Percentiles rank a stretch among this genome's conserved stretches.
These are phyloP conservation scores for Bombus pyrosoma DNA, from an alignment of 1,140 invertebrate species.

Conservation along the genomic window DNA sequence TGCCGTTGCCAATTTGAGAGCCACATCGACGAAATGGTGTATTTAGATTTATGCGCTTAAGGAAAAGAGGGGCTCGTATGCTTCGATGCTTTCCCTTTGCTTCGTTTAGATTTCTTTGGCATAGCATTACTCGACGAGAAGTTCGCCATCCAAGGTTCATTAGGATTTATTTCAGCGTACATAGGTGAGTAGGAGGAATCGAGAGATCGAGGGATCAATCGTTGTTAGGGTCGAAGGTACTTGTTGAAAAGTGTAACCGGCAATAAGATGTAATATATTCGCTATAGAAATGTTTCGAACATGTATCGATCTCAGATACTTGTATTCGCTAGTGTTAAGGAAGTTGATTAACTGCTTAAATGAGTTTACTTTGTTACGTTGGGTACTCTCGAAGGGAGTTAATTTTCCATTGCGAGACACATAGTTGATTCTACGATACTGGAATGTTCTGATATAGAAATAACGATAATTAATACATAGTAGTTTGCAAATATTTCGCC, in stretches of 20 bases:
- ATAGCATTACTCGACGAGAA: too few relatives aligned
- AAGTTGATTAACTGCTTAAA: not conserved
- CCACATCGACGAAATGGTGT: too few relatives aligned
- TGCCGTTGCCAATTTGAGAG: not conserved
- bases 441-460: not conserved
- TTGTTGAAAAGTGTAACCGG: not conserved
- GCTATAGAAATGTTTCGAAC: not conserved
- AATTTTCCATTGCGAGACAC: not conserved
- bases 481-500: not conserved
- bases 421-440: not conserved
- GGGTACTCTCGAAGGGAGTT: not conserved
- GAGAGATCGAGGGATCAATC: too few relatives aligned
- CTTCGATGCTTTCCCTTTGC: not conserved
- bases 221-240: too few relatives aligned
- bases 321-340: not conserved
- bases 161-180: too few relatives aligned
- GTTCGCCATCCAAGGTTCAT: too few relatives aligned
- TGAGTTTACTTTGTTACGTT: conserved; percentile 2
- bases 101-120: not conserved
- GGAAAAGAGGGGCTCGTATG: too few relatives aligned
- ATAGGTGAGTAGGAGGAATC: too few relatives aligned
- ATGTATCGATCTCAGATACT: not conserved
- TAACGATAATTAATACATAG: not conserved
- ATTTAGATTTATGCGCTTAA: too few relatives aligned
- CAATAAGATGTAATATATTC: not conserved